phyloP scores from a whole-genome alignment of 2,797 vertebrate species.

The Mormyrus hasselquistii region DNA sequence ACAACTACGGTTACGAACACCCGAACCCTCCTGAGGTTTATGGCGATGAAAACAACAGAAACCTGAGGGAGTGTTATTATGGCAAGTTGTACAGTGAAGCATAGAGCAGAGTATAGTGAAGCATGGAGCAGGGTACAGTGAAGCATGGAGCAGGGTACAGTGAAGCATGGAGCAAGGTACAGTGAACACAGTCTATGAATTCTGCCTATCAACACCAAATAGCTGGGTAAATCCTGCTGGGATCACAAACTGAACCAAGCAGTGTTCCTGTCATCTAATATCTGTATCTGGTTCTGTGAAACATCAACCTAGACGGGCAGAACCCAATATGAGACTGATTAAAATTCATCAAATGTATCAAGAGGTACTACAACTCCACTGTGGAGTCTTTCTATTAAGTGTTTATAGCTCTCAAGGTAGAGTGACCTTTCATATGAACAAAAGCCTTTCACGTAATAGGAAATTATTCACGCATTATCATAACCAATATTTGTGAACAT shows the following conservation, averaged over 20 bases:
- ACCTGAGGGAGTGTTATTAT: not conserved
- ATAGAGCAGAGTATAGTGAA: not conserved
- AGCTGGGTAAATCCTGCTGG: not conserved
- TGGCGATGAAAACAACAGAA: not conserved
- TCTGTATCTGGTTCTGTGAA: not conserved
- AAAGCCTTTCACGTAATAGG: not conserved
- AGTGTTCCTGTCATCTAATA: not conserved
- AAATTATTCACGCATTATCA: slow-evolving; percentile 5
- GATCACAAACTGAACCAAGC: not conserved
- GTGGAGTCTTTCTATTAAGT: not conserved
- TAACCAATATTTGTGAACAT: not conserved
- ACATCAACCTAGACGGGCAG: not conserved
- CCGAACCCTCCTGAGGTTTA: not conserved
- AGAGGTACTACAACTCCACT: not conserved
- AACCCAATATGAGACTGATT: not conserved
- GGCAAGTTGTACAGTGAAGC: not conserved
- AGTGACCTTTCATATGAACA: not conserved
- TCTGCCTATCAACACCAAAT: not conserved
- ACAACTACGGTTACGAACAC: not conserved
- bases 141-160: not conserved
- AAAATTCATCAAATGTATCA: not conserved
- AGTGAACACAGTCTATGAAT: not conserved
- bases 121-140: not conserved
- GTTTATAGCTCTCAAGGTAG: not conserved
- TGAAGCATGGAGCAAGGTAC: not conserved